phyloP scores from a whole-genome alignment of 2,888 invertebrate species.

The Synanthedon vespiformis region DNA sequence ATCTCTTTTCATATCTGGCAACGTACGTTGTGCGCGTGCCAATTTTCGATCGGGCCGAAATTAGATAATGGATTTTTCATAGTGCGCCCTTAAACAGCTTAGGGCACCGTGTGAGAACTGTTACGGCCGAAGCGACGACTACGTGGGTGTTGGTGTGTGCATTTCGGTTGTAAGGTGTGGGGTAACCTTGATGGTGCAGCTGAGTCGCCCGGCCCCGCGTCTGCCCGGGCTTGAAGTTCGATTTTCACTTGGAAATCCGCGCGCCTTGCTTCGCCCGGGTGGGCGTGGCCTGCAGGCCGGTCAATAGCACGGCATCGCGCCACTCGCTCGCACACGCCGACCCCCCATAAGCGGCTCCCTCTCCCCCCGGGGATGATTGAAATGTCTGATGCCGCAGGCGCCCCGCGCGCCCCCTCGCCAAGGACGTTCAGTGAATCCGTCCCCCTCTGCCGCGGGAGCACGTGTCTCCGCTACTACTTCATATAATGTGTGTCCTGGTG shows the following conservation, averaged over 20 bases:
- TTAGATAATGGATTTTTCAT: slow-evolving; percentile 20
- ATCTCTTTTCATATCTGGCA: slow-evolving; percentile 43
- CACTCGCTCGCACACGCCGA: slow-evolving; percentile 37
- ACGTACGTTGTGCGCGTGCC: slow-evolving; percentile 54
- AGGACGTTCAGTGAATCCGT: slow-evolving; percentile 72
- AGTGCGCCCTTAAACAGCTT: slow-evolving; percentile 8
- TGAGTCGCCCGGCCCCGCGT: slow-evolving; percentile 44
- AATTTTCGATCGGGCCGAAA: slow-evolving; percentile 47
- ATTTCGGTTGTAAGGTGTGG: slow-evolving; percentile 26
- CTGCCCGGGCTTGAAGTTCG: slow-evolving; percentile 66
- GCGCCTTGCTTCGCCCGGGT: slow-evolving; percentile 65
- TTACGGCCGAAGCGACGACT: neutral
- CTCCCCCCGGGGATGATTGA: slow-evolving; percentile 66
- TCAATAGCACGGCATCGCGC: slow-evolving; percentile 62
- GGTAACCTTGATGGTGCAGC: slow-evolving; percentile 61
- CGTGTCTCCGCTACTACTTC: slow-evolving; percentile 67
- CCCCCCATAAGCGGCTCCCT: slow-evolving; percentile 29
- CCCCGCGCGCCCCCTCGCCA: slow-evolving; percentile 66
- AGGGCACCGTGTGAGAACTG: neutral
- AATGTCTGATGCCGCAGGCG: slow-evolving; percentile 71
- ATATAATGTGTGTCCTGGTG: slow-evolving; percentile 65
- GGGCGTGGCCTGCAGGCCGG: slow-evolving; percentile 67
- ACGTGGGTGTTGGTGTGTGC: slow-evolving; percentile 22
- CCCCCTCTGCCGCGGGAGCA: slow-evolving; percentile 70
- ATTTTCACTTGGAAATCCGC: slow-evolving; percentile 67